Evolutionary conservation across 2,113 vertebrate genomes (phyloP).

Genomic region (Galbula dea): DNA sequence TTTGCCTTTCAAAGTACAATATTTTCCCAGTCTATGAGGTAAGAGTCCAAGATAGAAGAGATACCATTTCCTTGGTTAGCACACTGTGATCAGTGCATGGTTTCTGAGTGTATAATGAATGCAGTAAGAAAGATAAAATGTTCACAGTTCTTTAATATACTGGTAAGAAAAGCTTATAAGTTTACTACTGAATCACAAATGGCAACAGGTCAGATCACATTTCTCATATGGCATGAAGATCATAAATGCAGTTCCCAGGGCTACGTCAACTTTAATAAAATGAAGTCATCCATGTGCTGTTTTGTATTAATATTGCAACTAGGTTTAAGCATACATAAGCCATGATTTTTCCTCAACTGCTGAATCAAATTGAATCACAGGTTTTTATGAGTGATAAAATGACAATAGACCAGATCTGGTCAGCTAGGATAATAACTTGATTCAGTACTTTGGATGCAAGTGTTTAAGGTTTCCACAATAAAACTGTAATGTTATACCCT

Average conservation of each 20-base stretch:
- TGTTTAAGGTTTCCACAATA: constrained; percentile 98
- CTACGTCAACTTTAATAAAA: constrained; percentile 77
- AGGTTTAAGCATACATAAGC: constrained; percentile 65
- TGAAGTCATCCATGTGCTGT: constrained; percentile 75
- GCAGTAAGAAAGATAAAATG: constrained; percentile 17
- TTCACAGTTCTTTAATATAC: constrained; percentile 10
- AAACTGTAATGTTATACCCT: constrained; percentile 95
- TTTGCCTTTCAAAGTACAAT: background rate
- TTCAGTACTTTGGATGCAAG: constrained; percentile 90
- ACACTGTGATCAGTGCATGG: background rate
- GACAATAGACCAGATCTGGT: constrained; percentile 81
- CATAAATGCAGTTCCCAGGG: constrained; percentile 66
- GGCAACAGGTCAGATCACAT: constrained; percentile 66
- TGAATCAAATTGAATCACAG: constrained; percentile 80
- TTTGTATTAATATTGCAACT: constrained; percentile 72
- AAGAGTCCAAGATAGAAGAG: background rate
- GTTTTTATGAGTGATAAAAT: constrained; percentile 78
- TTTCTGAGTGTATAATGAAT: constrained; percentile 13
- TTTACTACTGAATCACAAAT: constrained; percentile 58
- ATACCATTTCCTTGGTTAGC: background rate
- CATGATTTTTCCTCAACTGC: constrained; percentile 68
- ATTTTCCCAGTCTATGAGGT: background rate
- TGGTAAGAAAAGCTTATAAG: constrained; percentile 52
- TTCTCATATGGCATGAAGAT: constrained; percentile 36
- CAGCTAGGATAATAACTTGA: constrained; percentile 91